Base-by-base conservation (phyloP, 1,140 invertebrate genomes). In the Tetramorium alpestre region DNA sequence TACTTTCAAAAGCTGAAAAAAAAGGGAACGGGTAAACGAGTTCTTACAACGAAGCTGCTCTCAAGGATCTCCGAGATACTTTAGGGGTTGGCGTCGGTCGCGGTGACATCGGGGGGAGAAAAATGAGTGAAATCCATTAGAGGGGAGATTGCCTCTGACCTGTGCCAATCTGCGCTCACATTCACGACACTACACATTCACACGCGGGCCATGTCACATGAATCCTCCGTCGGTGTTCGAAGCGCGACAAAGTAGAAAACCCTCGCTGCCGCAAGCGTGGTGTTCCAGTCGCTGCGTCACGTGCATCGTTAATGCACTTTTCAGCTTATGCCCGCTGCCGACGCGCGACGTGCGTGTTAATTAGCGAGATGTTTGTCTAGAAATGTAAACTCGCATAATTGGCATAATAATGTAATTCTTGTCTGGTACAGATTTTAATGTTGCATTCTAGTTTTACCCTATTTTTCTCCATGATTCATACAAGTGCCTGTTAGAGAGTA, bases 41-140 rank as follows among this genome's bases (percentile, higher is more conserved):
- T 60, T 76, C 64, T 62, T 51, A 70, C 44, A 58, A 41, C 85
- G 67, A 75, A 8, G 47, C 49, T 28, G 56, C 85, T 60, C 87
- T 77, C 81, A 67, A 91, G 75, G 87, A 91, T 81, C 80, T 75
- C 54, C 64, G 87, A 89, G 89, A 88, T 90, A 85, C 89, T 87
- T 91, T 73, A 88, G 91, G 91, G 90, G 89, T 76, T 90, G 91
- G 88, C 89, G 91, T 92, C 67, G 86, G 51, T 82, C 77, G 86
- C 85, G 90, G 90, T 91, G 86, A 87, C 81, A 88, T 90, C 77
- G 90, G 89, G 81, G 92, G 92, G 94, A 95, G 94, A 95, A 95
- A 95, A 95, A 95, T 95, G 94, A 95, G 95, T 94, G 93, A 95
- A 95, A 95, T 95, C 94, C 95, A 95, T 95, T 95, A 95, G 94